Conservation (phyloP, 30 jellyfish, hydroid and myxozoan species). For the Chrysaora quinquecirrha region DNA sequence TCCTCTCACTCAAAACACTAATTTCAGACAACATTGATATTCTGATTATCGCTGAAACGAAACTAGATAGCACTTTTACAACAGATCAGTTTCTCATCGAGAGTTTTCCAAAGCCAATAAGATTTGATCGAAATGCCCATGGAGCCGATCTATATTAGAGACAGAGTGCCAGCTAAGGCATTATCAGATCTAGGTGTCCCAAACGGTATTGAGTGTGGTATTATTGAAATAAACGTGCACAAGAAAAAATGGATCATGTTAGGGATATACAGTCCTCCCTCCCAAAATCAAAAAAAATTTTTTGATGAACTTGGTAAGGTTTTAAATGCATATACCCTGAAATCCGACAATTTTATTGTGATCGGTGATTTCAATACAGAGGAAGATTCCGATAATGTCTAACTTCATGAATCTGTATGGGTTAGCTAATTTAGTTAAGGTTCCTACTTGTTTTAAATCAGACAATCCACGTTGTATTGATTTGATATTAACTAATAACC, state of each 20-base stretch:
- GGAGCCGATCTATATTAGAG: conserved; percentile 27
- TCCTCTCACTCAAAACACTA: neutral
- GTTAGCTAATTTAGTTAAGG: conserved; percentile 29
- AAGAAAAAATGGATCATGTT: conserved; percentile 48
- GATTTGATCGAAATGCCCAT: conserved; percentile 16
- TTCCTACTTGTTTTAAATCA: conserved; percentile 7
- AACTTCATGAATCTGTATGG: conserved; percentile 47
- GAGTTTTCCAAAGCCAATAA: neutral
- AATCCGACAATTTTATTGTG: conserved; percentile 31
- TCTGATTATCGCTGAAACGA: conserved; percentile 15
- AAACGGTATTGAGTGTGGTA: conserved; percentile 27
- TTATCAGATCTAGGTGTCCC: neutral
- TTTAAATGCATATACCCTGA: conserved; percentile 25
- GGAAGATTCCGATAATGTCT: conserved; percentile 37
- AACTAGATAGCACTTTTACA: conserved; percentile 21
- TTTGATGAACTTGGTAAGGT: conserved; percentile 14
- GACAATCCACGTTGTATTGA: conserved; percentile 26
- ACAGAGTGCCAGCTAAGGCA: conserved; percentile 14
- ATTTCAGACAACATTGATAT: conserved; percentile 13
- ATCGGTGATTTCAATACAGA: no score
- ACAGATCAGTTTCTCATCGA: conserved; percentile 2
- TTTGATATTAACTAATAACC: conserved; percentile 5
- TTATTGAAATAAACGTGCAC: conserved; percentile 42
- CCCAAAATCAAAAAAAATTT: conserved; percentile 24
- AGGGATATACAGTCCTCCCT: conserved; percentile 16